phyloP scores from a whole-genome alignment of 2,113 vertebrate genomes.

The Mobula hypostoma region DNA sequence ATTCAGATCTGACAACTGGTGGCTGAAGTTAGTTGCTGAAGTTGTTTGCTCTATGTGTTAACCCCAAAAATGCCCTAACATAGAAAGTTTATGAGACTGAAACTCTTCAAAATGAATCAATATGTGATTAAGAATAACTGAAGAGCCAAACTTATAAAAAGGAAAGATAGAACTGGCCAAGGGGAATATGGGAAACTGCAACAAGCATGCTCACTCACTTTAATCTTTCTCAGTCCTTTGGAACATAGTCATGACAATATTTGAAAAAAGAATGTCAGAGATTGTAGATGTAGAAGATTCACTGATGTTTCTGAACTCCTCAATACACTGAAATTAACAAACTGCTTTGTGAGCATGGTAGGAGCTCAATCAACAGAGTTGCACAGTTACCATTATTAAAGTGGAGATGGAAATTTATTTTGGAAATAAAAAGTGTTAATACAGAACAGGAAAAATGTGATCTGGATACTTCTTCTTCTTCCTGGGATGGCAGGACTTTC shows the following conservation, averaged over 20 bases:
- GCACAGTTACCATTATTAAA: not conserved
- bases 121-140: conserved; percentile 58
- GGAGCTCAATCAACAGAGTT: not conserved
- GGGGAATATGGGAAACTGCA: conserved; percentile 59
- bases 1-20: too few relatives aligned
- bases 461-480: not conserved
- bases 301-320: not conserved
- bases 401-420: not conserved
- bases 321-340: not conserved
- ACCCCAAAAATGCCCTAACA: too few relatives aligned
- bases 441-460: not conserved
- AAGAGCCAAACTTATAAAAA: conserved; percentile 60
- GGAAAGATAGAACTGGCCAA: conserved; percentile 66
- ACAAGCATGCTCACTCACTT: conserved; percentile 55
- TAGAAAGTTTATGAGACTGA: conserved; percentile 41
- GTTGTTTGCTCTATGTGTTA: too few relatives aligned
- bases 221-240: conserved; percentile 54
- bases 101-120: conserved; percentile 63
- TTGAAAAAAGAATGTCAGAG: not conserved
- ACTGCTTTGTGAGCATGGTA: not conserved
- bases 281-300: not conserved
- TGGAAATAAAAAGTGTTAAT: not conserved
- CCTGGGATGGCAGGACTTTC: too few relatives aligned
- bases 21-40: too few relatives aligned
- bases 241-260: not conserved